Evolutionary conservation across 2,113 vertebrate species (phyloP).

Genomic region (Gallinago media): DNA sequence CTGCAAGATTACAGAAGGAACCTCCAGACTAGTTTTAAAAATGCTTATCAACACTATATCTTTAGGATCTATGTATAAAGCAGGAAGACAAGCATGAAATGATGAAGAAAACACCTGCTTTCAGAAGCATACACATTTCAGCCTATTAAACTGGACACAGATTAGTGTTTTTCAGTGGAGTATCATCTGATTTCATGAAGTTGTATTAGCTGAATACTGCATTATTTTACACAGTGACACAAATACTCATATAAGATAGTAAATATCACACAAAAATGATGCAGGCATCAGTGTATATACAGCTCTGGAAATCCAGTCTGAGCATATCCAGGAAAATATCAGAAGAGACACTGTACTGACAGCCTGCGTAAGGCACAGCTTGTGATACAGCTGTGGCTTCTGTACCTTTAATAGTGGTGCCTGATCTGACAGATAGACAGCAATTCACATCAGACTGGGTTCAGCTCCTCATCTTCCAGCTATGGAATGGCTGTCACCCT

Average conservation of each 20-base stretch:
- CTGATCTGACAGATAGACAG: not conserved
- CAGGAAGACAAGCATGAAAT: fast-evolving
- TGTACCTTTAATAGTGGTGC: not conserved
- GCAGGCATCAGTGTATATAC: not conserved
- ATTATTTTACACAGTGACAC: not conserved
- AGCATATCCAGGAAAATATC: not conserved
- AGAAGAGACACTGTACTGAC: not conserved
- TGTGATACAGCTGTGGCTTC: fast-evolving
- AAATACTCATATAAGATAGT: not conserved
- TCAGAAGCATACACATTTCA: not conserved
- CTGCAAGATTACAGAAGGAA: not conserved
- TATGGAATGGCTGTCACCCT: not conserved
- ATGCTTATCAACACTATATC: not conserved
- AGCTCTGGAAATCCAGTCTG: not conserved
- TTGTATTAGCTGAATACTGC: not conserved
- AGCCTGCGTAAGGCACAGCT: not conserved
- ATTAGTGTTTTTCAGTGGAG: not conserved
- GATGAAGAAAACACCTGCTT: fast-evolving
- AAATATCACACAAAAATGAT: not conserved
- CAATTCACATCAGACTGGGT: not conserved
- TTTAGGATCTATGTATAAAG: not conserved
- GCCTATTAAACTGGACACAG: not conserved
- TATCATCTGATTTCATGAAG: not conserved
- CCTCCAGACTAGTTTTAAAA: not conserved
- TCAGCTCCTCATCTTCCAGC: not conserved